These are phyloP conservation scores for Lepidotrigona ventralis DNA, from an alignment of 1,140 invertebrate species.

Conservation along the genomic window DNA sequence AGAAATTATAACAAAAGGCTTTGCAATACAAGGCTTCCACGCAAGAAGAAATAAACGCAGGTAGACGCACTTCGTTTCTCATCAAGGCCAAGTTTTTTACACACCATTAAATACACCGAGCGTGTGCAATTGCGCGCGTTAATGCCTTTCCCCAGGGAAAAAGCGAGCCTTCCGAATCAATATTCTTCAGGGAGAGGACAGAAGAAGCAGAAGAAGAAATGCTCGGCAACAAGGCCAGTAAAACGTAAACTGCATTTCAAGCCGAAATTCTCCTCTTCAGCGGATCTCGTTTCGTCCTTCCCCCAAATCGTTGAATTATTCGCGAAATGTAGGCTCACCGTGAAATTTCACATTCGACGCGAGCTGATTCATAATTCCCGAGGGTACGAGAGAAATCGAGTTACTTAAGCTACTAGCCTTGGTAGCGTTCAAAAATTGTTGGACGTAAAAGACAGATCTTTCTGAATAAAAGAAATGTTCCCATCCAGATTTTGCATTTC, in stretches of 20 bases:
- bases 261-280: neutral
- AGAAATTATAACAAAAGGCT: neutral
- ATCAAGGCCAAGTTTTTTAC: constrained; percentile 4
- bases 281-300: no score
- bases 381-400: neutral
- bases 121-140: neutral
- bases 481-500: no score
- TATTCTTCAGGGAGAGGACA: neutral
- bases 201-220: neutral
- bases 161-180: neutral
- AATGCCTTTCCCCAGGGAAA: no score
- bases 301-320: neutral
- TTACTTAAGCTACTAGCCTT: neutral
- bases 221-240: neutral
- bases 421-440: neutral
- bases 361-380: neutral
- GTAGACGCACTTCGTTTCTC: neutral
- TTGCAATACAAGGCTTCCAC: neutral
- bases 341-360: neutral
- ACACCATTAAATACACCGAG: neutral
- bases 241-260: neutral
- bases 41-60: neutral
- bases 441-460: no score
- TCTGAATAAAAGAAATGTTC: no score
- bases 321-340: neutral